Conservation (phyloP, 1,140 invertebrate species). For the Pseudomyrmex gracilis region DNA sequence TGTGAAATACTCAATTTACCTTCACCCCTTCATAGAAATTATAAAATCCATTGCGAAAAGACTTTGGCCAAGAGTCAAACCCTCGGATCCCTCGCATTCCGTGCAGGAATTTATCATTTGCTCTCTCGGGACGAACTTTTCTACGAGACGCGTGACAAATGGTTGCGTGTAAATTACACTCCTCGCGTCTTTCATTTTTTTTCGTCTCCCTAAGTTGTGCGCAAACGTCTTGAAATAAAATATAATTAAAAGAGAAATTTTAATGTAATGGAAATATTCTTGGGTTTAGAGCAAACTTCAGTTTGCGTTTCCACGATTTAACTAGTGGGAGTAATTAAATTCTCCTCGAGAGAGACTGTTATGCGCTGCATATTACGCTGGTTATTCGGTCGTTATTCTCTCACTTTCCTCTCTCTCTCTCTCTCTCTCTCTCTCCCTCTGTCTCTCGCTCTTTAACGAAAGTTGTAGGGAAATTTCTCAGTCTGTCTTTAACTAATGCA, state of each 20-base stretch:
- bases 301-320: constrained; percentile 39
- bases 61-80: no score
- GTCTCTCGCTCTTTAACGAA: constrained; percentile 25
- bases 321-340: constrained; percentile 53
- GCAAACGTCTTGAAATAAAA: constrained; percentile 8
- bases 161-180: no score
- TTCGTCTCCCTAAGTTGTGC: neutral
- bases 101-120: no score
- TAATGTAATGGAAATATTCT: constrained; percentile 54
- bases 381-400: constrained; percentile 33
- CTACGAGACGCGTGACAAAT: no score
- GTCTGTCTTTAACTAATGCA: constrained; percentile 22
- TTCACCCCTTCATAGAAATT: no score
- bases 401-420: no score
- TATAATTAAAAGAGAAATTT: constrained; percentile 49
- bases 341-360: constrained; percentile 43
- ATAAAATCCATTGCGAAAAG: no score
- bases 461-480: constrained; percentile 40
- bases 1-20: no score
- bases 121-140: no score
- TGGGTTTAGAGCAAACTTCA: constrained; percentile 26
- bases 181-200: no score
- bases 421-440: no score
- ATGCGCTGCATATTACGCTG: constrained; percentile 36
- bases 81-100: no score